These are phyloP conservation scores for Zhengitettix transpicula DNA, from an alignment of 2,888 invertebrate species.

Conservation along the genomic window DNA sequence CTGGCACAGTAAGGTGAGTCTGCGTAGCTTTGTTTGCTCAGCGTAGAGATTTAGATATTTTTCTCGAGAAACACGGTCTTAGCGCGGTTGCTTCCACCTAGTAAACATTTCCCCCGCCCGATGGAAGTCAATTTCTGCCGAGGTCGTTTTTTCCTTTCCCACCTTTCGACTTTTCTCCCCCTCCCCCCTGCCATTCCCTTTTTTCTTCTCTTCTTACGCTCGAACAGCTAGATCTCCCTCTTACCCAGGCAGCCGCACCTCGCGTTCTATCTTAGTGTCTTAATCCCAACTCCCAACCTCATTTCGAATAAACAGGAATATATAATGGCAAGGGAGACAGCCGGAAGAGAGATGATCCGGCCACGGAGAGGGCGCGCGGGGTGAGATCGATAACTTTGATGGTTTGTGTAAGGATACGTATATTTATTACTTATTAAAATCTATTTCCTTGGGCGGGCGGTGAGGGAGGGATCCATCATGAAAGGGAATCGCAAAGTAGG, in stretches of 20 bases:
- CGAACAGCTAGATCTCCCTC: not conserved
- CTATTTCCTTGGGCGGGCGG: constrained; percentile 4
- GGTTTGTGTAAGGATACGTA: constrained; percentile 10
- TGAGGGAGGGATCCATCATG: constrained; percentile 7
- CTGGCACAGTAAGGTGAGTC: too few species aligned
- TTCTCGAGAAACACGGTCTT: too few species aligned
- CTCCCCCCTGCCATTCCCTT: too few species aligned
- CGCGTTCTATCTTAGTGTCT: not conserved
- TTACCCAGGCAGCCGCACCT: not conserved
- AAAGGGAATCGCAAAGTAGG: constrained; percentile 9
- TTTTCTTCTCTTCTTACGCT: not conserved
- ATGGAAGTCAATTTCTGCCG: too few species aligned
- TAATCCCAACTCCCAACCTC: not conserved
- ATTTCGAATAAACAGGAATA: constrained; percentile 10
- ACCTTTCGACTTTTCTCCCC: too few species aligned
- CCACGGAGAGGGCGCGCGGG: not conserved
- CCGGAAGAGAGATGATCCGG: not conserved
- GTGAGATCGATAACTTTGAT: constrained; percentile 9
- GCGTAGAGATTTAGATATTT: too few species aligned
- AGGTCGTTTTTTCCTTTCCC: too few species aligned
- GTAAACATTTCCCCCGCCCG: too few species aligned
- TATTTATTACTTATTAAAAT: constrained; percentile 11
- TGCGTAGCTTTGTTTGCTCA: too few species aligned
- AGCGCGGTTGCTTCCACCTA: too few species aligned
- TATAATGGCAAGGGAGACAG: constrained; percentile 4